A percentile compares a stretch with the other conserved stretches of the same genome.
These are phyloP conservation scores for Halcyon malimbica DNA, from an alignment of 2,113 vertebrate genomes.

Conservation along the genomic window DNA sequence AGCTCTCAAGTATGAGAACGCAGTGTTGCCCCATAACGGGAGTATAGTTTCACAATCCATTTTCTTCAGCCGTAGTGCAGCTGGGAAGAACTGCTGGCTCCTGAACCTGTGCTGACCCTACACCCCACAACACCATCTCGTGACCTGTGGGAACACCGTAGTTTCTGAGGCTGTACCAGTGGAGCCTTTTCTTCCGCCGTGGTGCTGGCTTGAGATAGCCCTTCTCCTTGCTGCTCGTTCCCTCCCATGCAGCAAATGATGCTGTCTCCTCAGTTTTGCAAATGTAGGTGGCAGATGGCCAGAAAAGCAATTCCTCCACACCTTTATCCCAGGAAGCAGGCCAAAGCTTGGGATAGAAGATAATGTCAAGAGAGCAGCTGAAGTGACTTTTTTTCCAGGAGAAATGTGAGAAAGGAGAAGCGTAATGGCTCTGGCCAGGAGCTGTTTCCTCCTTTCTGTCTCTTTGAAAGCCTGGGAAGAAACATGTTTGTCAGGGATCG, in stretches of 20 bases:
- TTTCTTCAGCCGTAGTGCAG: not conserved
- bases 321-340: not conserved
- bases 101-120: not conserved
- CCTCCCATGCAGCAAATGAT: not conserved
- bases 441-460: not conserved
- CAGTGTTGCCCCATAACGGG: fast-evolving
- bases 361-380: fast-evolving
- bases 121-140: not conserved
- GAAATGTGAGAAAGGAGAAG: not conserved
- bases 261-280: not conserved
- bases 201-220: not conserved
- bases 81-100: not conserved
- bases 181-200: not conserved
- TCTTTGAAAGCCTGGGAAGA: not conserved
- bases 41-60: not conserved
- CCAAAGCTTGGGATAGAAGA: not conserved
- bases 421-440: fast-evolving
- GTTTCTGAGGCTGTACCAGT: fast-evolving
- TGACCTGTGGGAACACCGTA: not conserved
- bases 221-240: not conserved
- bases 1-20: not conserved
- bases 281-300: not conserved
- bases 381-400: not conserved
- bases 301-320: not conserved
- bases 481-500: not conserved